phyloP scores from a whole-genome alignment of 1,140 invertebrate species.

The Dendroctonus ponderosae region DNA sequence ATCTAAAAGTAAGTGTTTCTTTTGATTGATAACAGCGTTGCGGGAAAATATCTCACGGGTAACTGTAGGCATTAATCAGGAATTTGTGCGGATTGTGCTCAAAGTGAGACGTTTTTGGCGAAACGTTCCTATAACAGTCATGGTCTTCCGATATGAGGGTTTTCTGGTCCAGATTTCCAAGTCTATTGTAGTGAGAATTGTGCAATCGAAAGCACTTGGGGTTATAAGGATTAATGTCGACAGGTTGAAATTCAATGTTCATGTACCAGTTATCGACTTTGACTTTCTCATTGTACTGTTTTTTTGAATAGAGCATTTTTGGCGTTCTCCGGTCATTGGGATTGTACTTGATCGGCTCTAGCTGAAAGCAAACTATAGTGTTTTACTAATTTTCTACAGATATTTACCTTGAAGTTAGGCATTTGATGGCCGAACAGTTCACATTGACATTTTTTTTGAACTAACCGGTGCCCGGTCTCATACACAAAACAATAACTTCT shows the following conservation, averaged over 20 bases:
- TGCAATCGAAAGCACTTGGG: slow-evolving; percentile 51
- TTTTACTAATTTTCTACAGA: not conserved
- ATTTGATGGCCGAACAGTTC: not conserved
- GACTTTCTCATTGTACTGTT: slow-evolving; percentile 49
- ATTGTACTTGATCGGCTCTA: slow-evolving; percentile 19
- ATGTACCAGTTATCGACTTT: slow-evolving; percentile 55
- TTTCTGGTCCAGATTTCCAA: slow-evolving; percentile 49
- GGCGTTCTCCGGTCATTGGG: not conserved
- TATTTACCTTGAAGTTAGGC: slow-evolving; percentile 6
- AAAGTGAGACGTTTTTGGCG: slow-evolving; percentile 26
- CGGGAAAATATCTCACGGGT: slow-evolving; percentile 17
- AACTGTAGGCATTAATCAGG: slow-evolving; percentile 38
- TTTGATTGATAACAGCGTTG: not conserved
- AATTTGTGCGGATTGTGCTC: slow-evolving; percentile 30
- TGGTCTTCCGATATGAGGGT: slow-evolving; percentile 49
- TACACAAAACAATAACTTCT: no score
- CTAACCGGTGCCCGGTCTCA: no score
- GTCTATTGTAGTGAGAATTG: slow-evolving; percentile 51
- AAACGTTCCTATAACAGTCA: slow-evolving; percentile 51
- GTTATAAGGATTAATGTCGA: slow-evolving; percentile 54
- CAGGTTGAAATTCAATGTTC: slow-evolving; percentile 48
- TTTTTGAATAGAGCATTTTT: slow-evolving; percentile 52
- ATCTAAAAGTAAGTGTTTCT: not conserved
- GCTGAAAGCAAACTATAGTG: not conserved
- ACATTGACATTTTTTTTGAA: no score